Evolutionary conservation across 2,888 invertebrate species (phyloP).

Genomic region (Cyclophora punctaria): DNA sequence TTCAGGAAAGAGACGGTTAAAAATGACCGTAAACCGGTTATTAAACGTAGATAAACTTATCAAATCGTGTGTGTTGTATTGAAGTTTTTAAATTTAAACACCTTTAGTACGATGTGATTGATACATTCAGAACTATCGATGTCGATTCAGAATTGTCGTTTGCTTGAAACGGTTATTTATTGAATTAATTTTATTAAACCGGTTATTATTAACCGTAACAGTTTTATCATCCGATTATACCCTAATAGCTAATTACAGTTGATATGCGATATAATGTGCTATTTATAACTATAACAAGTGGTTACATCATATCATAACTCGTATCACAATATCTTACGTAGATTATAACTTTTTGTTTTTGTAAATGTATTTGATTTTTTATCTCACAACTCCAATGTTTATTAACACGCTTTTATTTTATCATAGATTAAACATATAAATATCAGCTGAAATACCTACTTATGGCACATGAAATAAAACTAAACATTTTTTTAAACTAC

Average conservation of each 20-base stretch:
- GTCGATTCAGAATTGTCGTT: too few relatives aligned
- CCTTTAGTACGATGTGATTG: too few relatives aligned
- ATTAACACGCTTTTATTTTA: too few relatives aligned
- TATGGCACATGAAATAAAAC: conserved; percentile 66
- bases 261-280: conserved; percentile 74
- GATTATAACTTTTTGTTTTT: conserved; percentile 52
- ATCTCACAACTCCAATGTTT: conserved; percentile 70
- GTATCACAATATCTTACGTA: conserved; percentile 74
- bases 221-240: conserved; percentile 32
- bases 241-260: conserved; percentile 51
- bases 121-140: too few relatives aligned
- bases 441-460: conserved; percentile 41
- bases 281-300: conserved; percentile 66
- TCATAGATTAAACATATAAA: conserved; percentile 21
- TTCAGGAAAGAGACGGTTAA: too few relatives aligned
- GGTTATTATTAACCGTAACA: conserved; percentile 8
- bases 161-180: too few relatives aligned
- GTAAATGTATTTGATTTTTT: conserved; percentile 60
- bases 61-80: too few relatives aligned
- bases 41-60: too few relatives aligned
- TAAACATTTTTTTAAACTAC: conserved; percentile 25
- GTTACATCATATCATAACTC: conserved; percentile 53
- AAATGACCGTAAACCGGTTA: too few relatives aligned
- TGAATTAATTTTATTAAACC: too few relatives aligned
- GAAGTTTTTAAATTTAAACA: too few relatives aligned